Evolutionary conservation across 1,140 invertebrate genomes (phyloP).

Genomic region (Arctopsyche grandis): DNA sequence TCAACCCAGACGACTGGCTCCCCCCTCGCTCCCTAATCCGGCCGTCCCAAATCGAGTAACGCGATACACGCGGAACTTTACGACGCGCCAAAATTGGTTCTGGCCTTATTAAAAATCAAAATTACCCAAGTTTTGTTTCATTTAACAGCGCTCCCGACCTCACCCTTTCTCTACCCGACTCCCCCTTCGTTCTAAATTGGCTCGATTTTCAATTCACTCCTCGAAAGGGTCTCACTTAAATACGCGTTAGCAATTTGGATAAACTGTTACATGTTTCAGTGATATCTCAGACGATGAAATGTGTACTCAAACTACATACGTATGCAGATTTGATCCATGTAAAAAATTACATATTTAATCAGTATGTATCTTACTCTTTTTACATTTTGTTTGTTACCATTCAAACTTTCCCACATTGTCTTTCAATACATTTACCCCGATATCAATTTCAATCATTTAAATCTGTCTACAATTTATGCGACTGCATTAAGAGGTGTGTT

Average conservation of each 20-base stretch:
- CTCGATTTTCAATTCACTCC: not conserved
- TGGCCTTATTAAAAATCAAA: constrained; percentile 47
- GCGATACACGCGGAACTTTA: constrained; percentile 49
- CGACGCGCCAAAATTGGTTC: constrained; percentile 37
- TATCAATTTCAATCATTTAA: no score
- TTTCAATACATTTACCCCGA: no score
- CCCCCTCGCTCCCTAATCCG: constrained; percentile 7
- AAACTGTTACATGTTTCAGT: no score
- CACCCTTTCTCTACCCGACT: not conserved
- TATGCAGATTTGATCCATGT: no score
- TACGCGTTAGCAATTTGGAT: not conserved
- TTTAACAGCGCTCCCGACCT: not conserved
- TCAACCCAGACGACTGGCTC: not conserved
- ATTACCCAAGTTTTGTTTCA: constrained; percentile 25
- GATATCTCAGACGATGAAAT: no score
- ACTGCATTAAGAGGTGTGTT: no score
- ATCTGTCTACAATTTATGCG: no score
- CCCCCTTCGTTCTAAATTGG: not conserved
- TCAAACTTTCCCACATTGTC: no score
- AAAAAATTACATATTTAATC: no score
- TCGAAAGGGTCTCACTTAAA: not conserved
- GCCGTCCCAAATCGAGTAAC: constrained; percentile 45
- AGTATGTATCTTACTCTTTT: no score
- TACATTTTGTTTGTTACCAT: no score
- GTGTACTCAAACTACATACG: no score